These are phyloP conservation scores for Tholera decimalis DNA, from an alignment of 2,888 invertebrate genomes.

Conservation along the genomic window DNA sequence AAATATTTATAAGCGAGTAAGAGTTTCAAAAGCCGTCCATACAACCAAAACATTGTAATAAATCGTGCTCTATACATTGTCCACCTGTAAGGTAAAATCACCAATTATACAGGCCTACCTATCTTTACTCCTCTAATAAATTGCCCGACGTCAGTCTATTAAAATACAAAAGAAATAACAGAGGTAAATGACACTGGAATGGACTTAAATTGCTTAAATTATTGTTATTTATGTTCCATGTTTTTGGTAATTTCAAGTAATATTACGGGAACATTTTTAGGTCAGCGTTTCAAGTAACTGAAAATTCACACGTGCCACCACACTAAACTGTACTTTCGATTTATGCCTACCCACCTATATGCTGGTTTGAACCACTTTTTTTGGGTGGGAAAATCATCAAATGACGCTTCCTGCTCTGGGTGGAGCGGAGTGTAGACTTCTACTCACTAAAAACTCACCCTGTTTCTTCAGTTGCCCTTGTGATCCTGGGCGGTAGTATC, in stretches of 20 bases:
- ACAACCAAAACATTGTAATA: slow-evolving; percentile 22
- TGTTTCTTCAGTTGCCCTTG: too few relatives aligned
- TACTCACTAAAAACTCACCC: too few relatives aligned
- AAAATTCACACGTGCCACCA: too few relatives aligned
- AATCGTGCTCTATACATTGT: slow-evolving; percentile 1
- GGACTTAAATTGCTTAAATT: slow-evolving; percentile 45
- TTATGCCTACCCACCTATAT: too few relatives aligned
- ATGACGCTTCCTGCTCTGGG: too few relatives aligned
- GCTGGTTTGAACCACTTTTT: too few relatives aligned
- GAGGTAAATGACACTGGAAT: slow-evolving; percentile 35
- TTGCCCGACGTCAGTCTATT: slow-evolving; percentile 33
- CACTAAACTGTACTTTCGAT: too few relatives aligned
- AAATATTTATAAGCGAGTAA: not conserved
- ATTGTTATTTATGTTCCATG: slow-evolving; percentile 30
- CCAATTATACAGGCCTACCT: slow-evolving; percentile 21
- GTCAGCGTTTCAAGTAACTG: slow-evolving; percentile 1
- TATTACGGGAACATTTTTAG: not conserved
- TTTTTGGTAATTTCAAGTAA: slow-evolving; percentile 5
- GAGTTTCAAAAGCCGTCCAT: not conserved
- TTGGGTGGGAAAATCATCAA: too few relatives aligned
- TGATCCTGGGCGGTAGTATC: too few relatives aligned
- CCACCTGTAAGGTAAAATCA: slow-evolving; percentile 3
- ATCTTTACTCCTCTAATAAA: slow-evolving; percentile 51
- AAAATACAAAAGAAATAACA: slow-evolving; percentile 42
- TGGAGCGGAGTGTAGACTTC: too few relatives aligned